phyloP scores from a whole-genome alignment of 2,113 vertebrate species.

The Ellobius talpinus region DNA sequence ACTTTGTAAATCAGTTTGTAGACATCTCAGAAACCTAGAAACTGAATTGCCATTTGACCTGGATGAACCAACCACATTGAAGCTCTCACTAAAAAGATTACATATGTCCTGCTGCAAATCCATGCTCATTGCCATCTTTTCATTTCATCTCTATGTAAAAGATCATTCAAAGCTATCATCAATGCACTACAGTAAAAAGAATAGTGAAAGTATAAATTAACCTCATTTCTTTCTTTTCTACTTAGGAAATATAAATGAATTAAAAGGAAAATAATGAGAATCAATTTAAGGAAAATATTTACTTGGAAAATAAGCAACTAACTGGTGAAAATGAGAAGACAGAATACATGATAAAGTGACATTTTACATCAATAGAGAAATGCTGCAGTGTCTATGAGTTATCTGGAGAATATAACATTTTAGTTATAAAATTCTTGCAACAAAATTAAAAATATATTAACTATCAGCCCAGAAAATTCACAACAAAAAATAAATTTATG shows the following conservation, averaged over 20 bases:
- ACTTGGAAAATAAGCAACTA: neutral
- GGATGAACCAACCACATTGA: neutral
- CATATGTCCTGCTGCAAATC: neutral
- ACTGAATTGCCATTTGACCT: neutral
- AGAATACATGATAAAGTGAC: neutral
- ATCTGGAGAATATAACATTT: neutral
- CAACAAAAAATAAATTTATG: neutral
- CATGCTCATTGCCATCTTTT: neutral
- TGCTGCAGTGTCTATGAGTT: neutral
- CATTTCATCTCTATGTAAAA: neutral
- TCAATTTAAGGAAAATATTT: neutral
- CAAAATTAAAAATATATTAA: neutral
- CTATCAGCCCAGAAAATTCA: neutral
- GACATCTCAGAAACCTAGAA: neutral
- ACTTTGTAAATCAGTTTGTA: neutral
- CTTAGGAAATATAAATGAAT: conserved; percentile 23
- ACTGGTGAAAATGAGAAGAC: conserved; percentile 9
- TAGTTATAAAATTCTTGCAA: neutral
- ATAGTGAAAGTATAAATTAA: neutral
- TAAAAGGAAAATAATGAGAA: conserved; percentile 18
- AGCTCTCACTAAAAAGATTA: neutral
- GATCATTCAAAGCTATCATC: neutral
- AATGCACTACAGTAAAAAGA: neutral
- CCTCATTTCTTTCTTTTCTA: conserved; percentile 1
- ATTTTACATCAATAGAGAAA: neutral